Conservation (phyloP, 1,140 invertebrate genomes). For the Apis cerana region DNA sequence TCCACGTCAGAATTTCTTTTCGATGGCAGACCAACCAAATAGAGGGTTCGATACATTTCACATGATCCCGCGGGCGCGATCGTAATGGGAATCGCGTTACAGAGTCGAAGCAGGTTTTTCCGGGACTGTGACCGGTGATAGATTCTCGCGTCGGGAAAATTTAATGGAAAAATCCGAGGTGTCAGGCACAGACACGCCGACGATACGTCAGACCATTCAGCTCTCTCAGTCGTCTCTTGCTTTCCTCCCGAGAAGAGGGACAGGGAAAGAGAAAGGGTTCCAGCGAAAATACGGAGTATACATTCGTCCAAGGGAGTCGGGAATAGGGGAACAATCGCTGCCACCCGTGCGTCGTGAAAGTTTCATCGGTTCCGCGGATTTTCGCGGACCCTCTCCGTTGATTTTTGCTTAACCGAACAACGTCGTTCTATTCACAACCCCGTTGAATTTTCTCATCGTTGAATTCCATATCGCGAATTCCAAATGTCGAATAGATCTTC, state of each 20-base stretch:
- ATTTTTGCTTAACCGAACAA: constrained; percentile 35
- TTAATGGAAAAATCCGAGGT: constrained; percentile 81
- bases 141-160: constrained; percentile 79
- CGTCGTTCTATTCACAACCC: constrained; percentile 1
- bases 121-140: constrained; percentile 78
- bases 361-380: constrained; percentile 27
- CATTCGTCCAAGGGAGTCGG: constrained; percentile 43
- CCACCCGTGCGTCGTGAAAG: constrained; percentile 31
- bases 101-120: constrained; percentile 69
- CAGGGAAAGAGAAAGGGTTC: constrained; percentile 36
- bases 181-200: constrained; percentile 78
- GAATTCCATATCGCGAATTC: background rate
- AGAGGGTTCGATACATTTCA: constrained; percentile 66
- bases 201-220: constrained; percentile 80
- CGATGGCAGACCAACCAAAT: constrained; percentile 1
- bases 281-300: constrained; percentile 45
- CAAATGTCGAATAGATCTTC: background rate
- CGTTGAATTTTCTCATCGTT: background rate
- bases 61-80: constrained; percentile 67
- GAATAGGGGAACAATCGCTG: constrained; percentile 55
- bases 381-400: constrained; percentile 2
- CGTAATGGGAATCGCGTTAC: constrained; percentile 76
- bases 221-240: constrained; percentile 59
- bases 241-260: constrained; percentile 28
- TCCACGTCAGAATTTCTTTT: background rate